Percentiles rank a stretch among this genome's conserved stretches.
Evolutionary conservation across 35 echinoderm and acorn worm genomes (phyloP).

Genomic region (Lytechinus variegatus): DNA sequence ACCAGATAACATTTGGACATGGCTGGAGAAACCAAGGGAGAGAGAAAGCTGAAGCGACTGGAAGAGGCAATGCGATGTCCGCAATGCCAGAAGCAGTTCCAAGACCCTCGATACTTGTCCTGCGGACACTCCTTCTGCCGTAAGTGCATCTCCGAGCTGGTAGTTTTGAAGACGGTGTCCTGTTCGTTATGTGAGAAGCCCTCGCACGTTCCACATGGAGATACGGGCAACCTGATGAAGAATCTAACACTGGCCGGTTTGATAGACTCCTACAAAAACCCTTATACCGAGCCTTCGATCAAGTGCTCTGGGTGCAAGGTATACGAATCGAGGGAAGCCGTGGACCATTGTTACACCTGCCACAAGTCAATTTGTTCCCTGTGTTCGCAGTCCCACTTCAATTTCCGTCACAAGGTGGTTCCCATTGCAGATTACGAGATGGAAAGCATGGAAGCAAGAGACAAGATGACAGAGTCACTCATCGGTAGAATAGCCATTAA

Average conservation of each 20-base stretch:
- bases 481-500: not conserved
- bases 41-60: not conserved
- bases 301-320: not conserved
- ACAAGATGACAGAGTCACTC: not conserved
- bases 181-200: not conserved
- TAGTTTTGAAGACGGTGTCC: not conserved
- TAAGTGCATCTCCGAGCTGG: not conserved
- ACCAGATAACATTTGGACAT: not conserved
- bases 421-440: not conserved
- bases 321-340: not conserved
- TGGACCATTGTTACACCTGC: not conserved
- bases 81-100: not conserved
- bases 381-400: not conserved
- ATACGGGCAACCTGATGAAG: not conserved
- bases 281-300: not conserved
- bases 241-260: not conserved
- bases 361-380: not conserved
- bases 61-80: not conserved
- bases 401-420: not conserved
- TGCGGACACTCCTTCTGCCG: conserved; percentile 36
- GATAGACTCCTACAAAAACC: not conserved
- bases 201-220: conserved; percentile 11
- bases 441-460: not conserved
- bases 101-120: conserved; percentile 1
- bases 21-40: not conserved